These are phyloP conservation scores for Regulus satrapa DNA, from an alignment of 2,113 vertebrate species.

Conservation along the genomic window DNA sequence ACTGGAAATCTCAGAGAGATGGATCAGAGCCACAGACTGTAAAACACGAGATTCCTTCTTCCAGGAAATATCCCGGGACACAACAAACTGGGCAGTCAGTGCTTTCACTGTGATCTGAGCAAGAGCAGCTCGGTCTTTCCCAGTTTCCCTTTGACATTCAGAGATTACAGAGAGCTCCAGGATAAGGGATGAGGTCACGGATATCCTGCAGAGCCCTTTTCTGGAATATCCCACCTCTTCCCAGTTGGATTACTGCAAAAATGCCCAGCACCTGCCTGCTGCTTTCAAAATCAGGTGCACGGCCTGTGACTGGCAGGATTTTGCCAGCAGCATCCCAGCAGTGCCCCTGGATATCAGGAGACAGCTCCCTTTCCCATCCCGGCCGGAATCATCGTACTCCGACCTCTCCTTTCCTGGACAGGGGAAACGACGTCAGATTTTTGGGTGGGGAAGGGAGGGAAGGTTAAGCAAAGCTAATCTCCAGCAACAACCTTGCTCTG, in stretches of 20 bases:
- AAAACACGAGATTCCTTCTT: not conserved
- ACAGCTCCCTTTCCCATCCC: not conserved
- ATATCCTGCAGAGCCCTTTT: not conserved
- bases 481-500: rapidly evolving
- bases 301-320: rapidly evolving
- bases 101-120: not conserved
- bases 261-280: not conserved
- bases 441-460: slow-evolving; percentile 29
- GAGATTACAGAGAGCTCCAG: not conserved
- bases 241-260: not conserved
- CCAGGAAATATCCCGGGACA: slow-evolving; percentile 8
- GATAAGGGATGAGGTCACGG: not conserved
- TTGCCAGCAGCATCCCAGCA: not conserved
- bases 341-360: not conserved
- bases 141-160: not conserved
- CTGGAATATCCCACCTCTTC: not conserved
- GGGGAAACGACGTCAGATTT: not conserved
- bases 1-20: not conserved
- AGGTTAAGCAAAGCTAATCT: not conserved
- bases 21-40: not conserved
- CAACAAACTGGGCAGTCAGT: not conserved
- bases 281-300: rapidly evolving
- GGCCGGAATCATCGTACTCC: not conserved
- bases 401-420: slow-evolving; percentile 8
- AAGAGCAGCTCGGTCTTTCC: not conserved